phyloP scores from a whole-genome alignment of 2,113 vertebrate genomes.

The Eubucco bourcierii region DNA sequence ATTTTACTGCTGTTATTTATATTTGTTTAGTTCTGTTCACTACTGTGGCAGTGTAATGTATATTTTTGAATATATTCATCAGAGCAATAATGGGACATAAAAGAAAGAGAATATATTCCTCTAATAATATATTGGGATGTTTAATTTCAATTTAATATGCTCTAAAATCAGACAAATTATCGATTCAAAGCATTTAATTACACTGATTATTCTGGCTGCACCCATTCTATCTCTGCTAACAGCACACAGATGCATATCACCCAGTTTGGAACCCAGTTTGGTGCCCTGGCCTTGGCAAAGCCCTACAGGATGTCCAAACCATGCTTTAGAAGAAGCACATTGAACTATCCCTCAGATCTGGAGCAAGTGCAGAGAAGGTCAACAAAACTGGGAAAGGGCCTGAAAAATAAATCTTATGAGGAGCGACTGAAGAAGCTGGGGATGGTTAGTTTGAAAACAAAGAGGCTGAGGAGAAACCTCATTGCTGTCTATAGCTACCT shows the following conservation, averaged over 20 bases:
- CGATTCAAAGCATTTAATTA: slow-evolving; percentile 46
- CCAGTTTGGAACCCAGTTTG: not conserved
- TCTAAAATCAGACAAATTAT: slow-evolving; percentile 29
- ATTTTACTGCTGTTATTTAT: slow-evolving; percentile 37
- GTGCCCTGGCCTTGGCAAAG: not conserved
- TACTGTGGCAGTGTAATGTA: slow-evolving; percentile 25
- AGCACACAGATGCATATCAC: not conserved
- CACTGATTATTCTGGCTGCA: not conserved
- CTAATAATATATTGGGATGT: slow-evolving; percentile 10
- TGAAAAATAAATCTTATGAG: no score
- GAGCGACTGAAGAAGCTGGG: no score
- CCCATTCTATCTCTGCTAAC: not conserved
- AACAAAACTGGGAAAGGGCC: no score
- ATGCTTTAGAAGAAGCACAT: not conserved
- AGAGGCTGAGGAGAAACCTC: no score
- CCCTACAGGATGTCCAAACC: not conserved
- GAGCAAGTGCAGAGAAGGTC: no score
- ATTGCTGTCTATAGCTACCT: no score
- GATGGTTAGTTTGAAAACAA: no score
- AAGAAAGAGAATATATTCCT: slow-evolving; percentile 35
- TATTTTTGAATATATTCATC: slow-evolving; percentile 50
- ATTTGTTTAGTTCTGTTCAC: slow-evolving; percentile 25
- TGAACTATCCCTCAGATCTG: not conserved
- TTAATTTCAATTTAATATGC: slow-evolving; percentile 53
- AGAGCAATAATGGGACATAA: slow-evolving; percentile 33